Evolutionary conservation across 2,888 invertebrate genomes (phyloP).

Genomic region (Onthophagus sagittarius): DNA sequence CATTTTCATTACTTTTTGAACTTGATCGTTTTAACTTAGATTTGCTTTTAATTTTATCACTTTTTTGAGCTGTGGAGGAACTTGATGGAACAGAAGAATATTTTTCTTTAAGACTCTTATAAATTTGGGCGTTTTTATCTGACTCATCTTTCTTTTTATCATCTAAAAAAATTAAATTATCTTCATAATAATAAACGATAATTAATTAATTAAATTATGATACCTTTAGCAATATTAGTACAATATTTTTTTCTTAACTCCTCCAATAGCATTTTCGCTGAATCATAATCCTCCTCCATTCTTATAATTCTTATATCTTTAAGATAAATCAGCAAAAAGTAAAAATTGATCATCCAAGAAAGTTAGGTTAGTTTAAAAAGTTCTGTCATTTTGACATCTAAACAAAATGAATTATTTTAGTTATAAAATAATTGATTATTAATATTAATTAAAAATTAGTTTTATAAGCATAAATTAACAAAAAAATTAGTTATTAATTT

Average conservation of each 20-base stretch:
- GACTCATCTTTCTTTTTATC: not conserved
- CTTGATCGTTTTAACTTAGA: not conserved
- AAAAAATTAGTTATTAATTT: not conserved
- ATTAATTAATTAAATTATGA: not conserved
- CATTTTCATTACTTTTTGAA: not conserved
- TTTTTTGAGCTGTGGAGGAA: not conserved
- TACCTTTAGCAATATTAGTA: not conserved
- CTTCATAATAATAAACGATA: too few relatives aligned
- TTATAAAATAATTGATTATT: too few relatives aligned
- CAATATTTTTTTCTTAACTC: conserved; percentile 8
- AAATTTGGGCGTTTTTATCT: not conserved
- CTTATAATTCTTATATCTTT: not conserved
- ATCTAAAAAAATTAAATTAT: not conserved
- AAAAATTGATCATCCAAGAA: too few relatives aligned
- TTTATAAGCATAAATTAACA: too few relatives aligned
- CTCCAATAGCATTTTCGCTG: not conserved
- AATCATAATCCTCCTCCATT: not conserved
- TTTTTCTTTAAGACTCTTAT: not conserved
- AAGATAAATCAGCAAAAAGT: not conserved
- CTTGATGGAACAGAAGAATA: not conserved
- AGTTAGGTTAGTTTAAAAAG: too few relatives aligned
- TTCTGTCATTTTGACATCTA: too few relatives aligned
- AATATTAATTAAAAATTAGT: too few relatives aligned
- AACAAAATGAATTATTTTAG: too few relatives aligned
- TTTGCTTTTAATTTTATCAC: not conserved